These are phyloP conservation scores for Erithacus rubecula DNA, from an alignment of 2,797 vertebrate species.

Conservation along the genomic window DNA sequence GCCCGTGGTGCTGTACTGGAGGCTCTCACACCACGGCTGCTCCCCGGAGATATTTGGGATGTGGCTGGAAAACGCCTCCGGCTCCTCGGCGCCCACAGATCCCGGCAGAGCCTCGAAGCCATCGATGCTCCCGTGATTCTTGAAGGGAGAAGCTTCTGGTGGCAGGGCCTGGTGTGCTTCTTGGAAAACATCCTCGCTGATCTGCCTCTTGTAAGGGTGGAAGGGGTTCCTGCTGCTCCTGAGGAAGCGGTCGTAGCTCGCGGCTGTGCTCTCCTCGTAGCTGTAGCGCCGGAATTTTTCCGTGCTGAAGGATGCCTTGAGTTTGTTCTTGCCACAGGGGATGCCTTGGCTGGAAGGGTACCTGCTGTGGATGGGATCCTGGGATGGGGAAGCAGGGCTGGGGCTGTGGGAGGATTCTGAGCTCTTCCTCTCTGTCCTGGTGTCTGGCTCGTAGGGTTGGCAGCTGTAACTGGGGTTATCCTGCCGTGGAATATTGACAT, in stretches of 20 bases:
- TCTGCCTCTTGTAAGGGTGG: constrained; percentile 86
- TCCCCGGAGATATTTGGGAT: constrained; percentile 63
- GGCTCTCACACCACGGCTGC: constrained; percentile 69
- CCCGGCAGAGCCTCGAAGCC: constrained; percentile 66
- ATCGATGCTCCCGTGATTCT: constrained; percentile 46
- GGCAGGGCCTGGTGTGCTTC: constrained; percentile 69
- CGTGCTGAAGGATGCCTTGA: constrained; percentile 43
- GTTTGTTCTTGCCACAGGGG: constrained; percentile 46
- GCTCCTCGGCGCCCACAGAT: constrained; percentile 32
- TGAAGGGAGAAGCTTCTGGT: constrained; percentile 71
- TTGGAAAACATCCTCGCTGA: constrained; percentile 77
- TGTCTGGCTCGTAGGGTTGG: constrained; percentile 65
- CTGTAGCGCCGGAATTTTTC: constrained; percentile 79
- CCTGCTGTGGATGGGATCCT: constrained; percentile 65
- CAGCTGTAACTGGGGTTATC: constrained; percentile 71
- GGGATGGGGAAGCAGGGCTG: constrained; percentile 69
- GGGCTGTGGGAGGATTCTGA: constrained; percentile 78
- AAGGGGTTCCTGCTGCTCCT: constrained; percentile 76
- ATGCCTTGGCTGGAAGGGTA: constrained; percentile 42
- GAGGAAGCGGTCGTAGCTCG: constrained; percentile 61
- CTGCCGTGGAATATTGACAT: constrained; percentile 21
- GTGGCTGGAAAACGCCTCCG: constrained; percentile 63
- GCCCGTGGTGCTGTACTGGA: constrained; percentile 56
- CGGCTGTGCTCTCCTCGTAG: constrained; percentile 74
- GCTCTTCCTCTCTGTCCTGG: constrained; percentile 61